Evolutionary conservation across 2,888 invertebrate genomes (phyloP).

Genomic region (Gortyna flavago): DNA sequence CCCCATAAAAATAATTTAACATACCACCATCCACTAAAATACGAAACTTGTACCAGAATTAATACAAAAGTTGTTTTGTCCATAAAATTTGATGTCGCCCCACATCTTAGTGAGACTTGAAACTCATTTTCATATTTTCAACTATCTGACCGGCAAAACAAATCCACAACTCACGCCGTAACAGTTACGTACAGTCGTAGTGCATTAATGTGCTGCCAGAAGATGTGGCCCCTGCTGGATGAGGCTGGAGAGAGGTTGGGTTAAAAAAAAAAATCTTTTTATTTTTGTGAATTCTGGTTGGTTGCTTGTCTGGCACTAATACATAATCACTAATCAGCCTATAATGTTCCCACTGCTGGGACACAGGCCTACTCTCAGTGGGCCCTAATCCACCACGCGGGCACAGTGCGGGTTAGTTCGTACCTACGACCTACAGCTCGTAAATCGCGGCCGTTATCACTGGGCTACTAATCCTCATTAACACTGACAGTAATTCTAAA

Average conservation of each 20-base stretch:
- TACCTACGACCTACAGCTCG: too few relatives aligned
- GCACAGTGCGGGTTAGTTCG: too few relatives aligned
- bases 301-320: too few relatives aligned
- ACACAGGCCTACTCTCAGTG: too few relatives aligned
- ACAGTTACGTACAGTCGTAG: conserved; percentile 84
- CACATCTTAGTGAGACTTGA: conserved; percentile 75
- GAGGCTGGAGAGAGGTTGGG: conserved; percentile 30
- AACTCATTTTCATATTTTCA: conserved; percentile 88
- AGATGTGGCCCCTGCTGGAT: conserved; percentile 55
- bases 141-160: conserved; percentile 86
- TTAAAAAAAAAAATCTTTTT: background rate
- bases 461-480: too few relatives aligned
- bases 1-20: background rate
- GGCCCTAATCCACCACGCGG: too few relatives aligned
- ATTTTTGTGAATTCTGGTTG: too few relatives aligned
- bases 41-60: conserved; percentile 45
- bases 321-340: too few relatives aligned
- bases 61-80: conserved; percentile 68
- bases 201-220: conserved; percentile 82
- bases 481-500: too few relatives aligned
- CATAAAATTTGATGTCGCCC: conserved; percentile 78
- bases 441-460: too few relatives aligned
- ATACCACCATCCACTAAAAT: conserved; percentile 6
- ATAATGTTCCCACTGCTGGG: too few relatives aligned
- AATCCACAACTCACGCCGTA: conserved; percentile 87